A percentile compares a stretch with the other conserved stretches of the same genome.
Conservation (phyloP, 2,797 vertebrate genomes). For the Novumbra hubbsi region DNA sequence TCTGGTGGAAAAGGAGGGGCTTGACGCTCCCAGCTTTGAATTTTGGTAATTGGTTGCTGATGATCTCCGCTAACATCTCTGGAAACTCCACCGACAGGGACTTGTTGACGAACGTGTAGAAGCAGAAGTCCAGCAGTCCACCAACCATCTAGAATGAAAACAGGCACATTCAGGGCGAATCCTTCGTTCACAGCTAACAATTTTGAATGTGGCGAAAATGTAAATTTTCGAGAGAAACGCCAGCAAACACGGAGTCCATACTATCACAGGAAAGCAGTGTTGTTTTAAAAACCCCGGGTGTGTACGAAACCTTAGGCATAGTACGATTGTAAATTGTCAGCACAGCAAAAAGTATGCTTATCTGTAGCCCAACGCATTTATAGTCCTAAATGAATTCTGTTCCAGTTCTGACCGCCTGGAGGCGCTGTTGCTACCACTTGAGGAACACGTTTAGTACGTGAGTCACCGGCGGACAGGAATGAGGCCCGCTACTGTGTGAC, state of each 20-base stretch:
- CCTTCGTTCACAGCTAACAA: not conserved
- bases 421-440: too few species aligned
- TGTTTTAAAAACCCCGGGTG: too few species aligned
- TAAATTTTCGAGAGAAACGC: too few species aligned
- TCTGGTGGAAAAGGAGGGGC: constrained; percentile 98
- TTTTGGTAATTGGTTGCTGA: constrained; percentile 99
- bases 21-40: constrained; percentile 96
- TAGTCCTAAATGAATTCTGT: not conserved
- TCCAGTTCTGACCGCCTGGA: not conserved
- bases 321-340: too few species aligned
- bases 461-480: too few species aligned
- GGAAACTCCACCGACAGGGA: constrained; percentile 95
- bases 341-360: too few species aligned
- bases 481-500: too few species aligned
- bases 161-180: constrained; percentile 1
- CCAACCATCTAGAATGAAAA: constrained; percentile 83
- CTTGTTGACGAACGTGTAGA: constrained; percentile 98
- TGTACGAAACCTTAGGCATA: too few species aligned
- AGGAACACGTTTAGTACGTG: too few species aligned
- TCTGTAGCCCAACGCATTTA: not conserved
- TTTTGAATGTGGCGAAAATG: too few species aligned
- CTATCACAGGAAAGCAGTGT: too few species aligned
- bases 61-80: constrained; percentile 98
- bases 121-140: constrained; percentile 94
- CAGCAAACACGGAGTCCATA: too few species aligned